These are phyloP conservation scores for Spongilla lacustris DNA, from an alignment of 37 sponge, comb jelly and placozoan species.

Conservation along the genomic window DNA sequence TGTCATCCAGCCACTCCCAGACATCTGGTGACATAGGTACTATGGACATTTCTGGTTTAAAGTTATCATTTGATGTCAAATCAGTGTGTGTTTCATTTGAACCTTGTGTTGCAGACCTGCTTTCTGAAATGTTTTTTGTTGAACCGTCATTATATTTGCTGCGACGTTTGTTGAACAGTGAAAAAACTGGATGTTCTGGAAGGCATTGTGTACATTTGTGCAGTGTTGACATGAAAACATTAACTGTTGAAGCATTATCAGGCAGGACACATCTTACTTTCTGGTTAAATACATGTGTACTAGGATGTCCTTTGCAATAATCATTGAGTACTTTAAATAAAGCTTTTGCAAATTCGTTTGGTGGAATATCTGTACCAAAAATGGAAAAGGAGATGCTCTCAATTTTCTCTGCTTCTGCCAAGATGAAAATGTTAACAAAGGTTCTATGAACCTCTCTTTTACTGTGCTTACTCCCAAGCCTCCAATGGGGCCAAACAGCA, in stretches of 20 bases:
- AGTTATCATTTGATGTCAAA: not conserved
- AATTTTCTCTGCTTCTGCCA: slow-evolving; percentile 7
- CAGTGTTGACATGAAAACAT: not conserved
- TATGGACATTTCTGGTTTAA: not conserved
- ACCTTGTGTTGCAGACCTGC: not conserved
- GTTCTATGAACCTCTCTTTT: not conserved
- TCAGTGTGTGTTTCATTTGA: not conserved
- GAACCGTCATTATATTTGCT: too few relatives aligned
- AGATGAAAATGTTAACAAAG: not conserved
- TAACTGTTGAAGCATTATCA: not conserved
- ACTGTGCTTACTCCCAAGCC: not conserved
- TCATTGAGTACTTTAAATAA: not conserved
- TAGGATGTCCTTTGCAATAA: not conserved
- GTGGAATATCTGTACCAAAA: slow-evolving; percentile 34
- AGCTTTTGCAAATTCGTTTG: slow-evolving; percentile 21
- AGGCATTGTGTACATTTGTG: not conserved
- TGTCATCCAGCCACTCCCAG: slow-evolving; percentile 29
- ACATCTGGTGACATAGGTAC: not conserved
- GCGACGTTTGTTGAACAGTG: not conserved
- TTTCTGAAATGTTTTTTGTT: not conserved
- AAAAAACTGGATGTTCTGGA: not conserved
- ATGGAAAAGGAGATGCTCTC: slow-evolving; percentile 42
- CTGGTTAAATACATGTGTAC: not conserved
- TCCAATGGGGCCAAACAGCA: slow-evolving; percentile 38
- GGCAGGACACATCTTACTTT: not conserved